phyloP scores from a whole-genome alignment of 2,113 vertebrate species.

The Myanophis thanlyinensis region DNA sequence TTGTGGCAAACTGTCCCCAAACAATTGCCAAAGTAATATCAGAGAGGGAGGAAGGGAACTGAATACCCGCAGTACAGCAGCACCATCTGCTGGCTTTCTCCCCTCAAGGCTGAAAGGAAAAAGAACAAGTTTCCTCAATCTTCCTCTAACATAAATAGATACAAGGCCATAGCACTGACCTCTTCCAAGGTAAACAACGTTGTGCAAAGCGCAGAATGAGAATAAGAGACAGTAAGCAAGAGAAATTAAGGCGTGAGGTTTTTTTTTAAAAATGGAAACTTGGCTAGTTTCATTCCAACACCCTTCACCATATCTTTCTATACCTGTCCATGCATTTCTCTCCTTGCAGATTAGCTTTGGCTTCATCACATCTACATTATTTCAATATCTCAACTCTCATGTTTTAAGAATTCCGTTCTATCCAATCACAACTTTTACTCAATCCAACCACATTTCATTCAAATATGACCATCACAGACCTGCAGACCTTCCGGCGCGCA shows the following conservation, averaged over 20 bases:
- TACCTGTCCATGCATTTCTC: neutral
- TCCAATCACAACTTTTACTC: neutral
- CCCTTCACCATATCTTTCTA: neutral
- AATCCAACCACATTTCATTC: neutral
- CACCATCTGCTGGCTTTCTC: neutral
- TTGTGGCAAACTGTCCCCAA: neutral
- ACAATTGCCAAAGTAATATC: neutral
- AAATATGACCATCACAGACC: too few relatives aligned
- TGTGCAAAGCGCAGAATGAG: neutral
- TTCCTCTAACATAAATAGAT: neutral
- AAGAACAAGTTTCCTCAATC: neutral
- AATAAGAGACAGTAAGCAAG: neutral
- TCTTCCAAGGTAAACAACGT: neutral
- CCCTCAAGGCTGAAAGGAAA: neutral
- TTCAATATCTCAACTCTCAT: neutral
- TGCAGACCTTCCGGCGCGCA: too few relatives aligned
- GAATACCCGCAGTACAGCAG: neutral
- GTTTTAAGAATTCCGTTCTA: neutral
- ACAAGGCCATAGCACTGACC: neutral
- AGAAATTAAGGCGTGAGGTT: neutral
- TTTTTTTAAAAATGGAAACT: neutral
- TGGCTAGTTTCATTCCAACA: neutral
- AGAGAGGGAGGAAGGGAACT: neutral
- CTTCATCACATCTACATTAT: neutral
- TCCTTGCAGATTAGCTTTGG: neutral